A percentile compares a stretch with the other conserved stretches of the same genome.
These are phyloP conservation scores for Monodelphis domestica DNA, from an alignment of 2,797 vertebrate species.

Conservation along the genomic window DNA sequence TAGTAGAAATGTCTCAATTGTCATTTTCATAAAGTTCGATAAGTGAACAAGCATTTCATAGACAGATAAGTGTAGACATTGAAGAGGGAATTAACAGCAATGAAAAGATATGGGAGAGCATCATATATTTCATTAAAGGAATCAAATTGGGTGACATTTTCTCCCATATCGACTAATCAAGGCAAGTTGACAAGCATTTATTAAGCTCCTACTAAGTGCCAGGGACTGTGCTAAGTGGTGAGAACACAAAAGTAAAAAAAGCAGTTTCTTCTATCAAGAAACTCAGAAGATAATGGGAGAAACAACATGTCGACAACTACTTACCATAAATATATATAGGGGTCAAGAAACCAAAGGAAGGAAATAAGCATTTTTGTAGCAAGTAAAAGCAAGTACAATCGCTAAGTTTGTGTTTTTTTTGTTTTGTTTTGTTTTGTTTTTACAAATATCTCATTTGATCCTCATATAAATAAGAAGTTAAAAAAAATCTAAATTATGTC, in stretches of 20 bases:
- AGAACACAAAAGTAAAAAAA: neutral
- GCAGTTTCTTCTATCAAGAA: fast-evolving
- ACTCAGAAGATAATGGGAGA: neutral
- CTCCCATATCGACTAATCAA: neutral
- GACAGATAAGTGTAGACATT: neutral
- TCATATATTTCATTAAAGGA: neutral
- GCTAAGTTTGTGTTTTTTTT: too few relatives aligned
- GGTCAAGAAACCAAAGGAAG: neutral
- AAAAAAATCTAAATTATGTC: neutral
- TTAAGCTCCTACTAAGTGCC: neutral
- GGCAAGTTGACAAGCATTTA: neutral
- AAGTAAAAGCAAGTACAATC: neutral
- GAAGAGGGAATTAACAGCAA: neutral
- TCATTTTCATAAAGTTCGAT: neutral
- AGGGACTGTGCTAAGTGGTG: neutral
- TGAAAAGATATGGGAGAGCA: neutral
- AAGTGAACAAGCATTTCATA: neutral
- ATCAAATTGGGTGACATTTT: neutral
- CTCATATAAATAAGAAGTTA: neutral
- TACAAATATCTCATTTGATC: neutral
- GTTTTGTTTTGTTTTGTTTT: neutral
- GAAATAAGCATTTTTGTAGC: neutral
- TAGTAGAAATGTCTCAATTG: neutral
- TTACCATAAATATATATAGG: too few relatives aligned
- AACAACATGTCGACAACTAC: neutral